phyloP scores from a whole-genome alignment of 1,140 invertebrate genomes.

The Portunus trituberculatus region DNA sequence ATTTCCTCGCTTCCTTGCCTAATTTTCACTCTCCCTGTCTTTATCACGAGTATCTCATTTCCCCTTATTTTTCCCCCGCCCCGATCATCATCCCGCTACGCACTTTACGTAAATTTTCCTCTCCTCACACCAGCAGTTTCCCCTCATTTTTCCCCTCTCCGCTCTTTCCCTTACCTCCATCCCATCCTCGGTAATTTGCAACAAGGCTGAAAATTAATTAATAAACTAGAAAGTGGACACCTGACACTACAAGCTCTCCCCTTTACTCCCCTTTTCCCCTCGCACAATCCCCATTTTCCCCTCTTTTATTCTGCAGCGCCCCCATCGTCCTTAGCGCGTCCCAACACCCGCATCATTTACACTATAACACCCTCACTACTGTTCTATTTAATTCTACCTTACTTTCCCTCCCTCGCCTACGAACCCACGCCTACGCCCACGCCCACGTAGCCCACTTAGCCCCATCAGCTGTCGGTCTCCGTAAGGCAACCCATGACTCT shows the following conservation, averaged over 20 bases:
- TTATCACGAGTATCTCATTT: background rate
- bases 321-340: background rate
- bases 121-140: background rate
- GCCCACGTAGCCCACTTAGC: background rate
- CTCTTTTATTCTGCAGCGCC: background rate
- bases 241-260: background rate
- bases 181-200: slow-evolving; percentile 25
- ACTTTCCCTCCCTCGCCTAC: background rate
- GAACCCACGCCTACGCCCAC: background rate
- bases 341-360: background rate
- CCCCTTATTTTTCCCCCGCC: background rate
- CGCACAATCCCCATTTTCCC: background rate
- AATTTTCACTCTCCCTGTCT: background rate
- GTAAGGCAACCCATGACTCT: background rate
- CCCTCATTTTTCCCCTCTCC: background rate
- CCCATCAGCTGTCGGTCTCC: background rate
- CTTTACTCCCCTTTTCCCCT: background rate
- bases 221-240: slow-evolving; percentile 40
- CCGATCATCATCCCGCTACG: background rate
- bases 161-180: background rate
- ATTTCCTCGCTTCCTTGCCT: background rate
- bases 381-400: background rate
- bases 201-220: slow-evolving; percentile 43
- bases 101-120: background rate
- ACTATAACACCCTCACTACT: background rate